A percentile compares a stretch with the other conserved stretches of the same genome.
Conservation (phyloP, 2,113 vertebrate genomes). For the Elephas maximus region DNA sequence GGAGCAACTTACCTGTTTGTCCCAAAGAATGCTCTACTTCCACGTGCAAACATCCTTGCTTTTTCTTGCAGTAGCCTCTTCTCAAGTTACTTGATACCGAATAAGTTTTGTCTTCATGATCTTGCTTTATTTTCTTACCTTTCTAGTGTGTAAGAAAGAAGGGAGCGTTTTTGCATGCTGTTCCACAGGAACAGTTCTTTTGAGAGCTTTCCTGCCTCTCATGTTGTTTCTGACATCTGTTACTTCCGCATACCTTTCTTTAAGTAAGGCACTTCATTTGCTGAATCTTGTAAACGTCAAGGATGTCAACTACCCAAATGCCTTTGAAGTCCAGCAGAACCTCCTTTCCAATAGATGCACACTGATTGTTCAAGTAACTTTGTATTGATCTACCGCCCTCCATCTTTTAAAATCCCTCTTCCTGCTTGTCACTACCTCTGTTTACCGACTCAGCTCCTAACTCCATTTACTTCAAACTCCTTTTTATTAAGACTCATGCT, state of each 20-base stretch:
- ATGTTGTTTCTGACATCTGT: not conserved
- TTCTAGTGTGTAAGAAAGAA: not conserved
- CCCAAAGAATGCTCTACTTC: not conserved
- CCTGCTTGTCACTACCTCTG: conserved; percentile 33
- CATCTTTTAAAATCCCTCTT: not conserved
- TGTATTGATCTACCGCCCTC: conserved; percentile 71
- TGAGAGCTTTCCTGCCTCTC: not conserved
- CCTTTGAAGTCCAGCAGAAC: conserved; percentile 52
- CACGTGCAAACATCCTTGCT: not conserved
- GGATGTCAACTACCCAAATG: not conserved
- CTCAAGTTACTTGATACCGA: not conserved
- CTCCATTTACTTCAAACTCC: conserved; percentile 64
- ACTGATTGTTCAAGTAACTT: conserved; percentile 56
- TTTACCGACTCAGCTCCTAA: conserved; percentile 64
- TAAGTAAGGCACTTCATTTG: not conserved
- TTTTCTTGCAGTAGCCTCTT: not conserved
- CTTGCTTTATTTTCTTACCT: not conserved
- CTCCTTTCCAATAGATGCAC: not conserved
- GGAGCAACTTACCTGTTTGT: not conserved
- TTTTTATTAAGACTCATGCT: conserved; percentile 65
- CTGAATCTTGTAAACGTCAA: conserved; percentile 27
- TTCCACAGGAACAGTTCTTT: not conserved
- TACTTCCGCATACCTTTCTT: not conserved
- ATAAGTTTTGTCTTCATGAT: not conserved
- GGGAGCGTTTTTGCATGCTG: not conserved